Percentiles rank a stretch among this genome's conserved stretches.
These are phyloP conservation scores for Meleagris gallopavo DNA, from an alignment of 2,113 vertebrate species.

Conservation along the genomic window DNA sequence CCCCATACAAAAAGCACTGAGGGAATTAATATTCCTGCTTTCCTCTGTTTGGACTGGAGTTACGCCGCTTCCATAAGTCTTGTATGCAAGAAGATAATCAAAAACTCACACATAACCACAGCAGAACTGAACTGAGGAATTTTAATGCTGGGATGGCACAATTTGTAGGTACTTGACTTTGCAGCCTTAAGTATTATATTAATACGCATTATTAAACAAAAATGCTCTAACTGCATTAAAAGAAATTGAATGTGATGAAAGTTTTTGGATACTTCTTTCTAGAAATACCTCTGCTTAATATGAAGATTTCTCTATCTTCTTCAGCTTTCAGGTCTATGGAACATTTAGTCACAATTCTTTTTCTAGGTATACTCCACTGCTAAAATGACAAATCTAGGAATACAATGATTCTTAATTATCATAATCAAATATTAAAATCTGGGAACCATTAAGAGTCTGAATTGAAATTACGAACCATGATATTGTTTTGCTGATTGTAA, in stretches of 20 bases:
- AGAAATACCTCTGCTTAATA: neutral
- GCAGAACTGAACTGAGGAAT: slow-evolving; percentile 10
- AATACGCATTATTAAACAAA: neutral
- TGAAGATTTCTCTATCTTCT: neutral
- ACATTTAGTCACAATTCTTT: neutral
- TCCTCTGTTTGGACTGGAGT: slow-evolving; percentile 33
- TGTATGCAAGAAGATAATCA: neutral
- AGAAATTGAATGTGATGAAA: neutral
- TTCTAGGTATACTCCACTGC: neutral
- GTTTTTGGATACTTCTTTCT: neutral
- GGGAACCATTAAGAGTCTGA: neutral
- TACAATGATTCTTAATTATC: neutral
- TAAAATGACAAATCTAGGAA: neutral
- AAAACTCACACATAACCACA: slow-evolving; percentile 1
- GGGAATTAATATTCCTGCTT: slow-evolving; percentile 54
- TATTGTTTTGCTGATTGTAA: neutral
- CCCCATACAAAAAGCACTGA: slow-evolving; percentile 47
- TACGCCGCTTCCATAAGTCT: slow-evolving; percentile 26
- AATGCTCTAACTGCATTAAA: neutral
- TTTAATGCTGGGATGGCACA: slow-evolving; percentile 17
- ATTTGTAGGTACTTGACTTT: slow-evolving; percentile 15
- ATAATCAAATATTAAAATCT: slow-evolving; percentile 1
- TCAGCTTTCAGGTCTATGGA: neutral
- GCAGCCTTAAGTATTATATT: neutral
- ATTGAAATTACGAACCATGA: neutral